Base-by-base conservation (phyloP, 2,888 invertebrate genomes). In the Itoplectis maculator region DNA sequence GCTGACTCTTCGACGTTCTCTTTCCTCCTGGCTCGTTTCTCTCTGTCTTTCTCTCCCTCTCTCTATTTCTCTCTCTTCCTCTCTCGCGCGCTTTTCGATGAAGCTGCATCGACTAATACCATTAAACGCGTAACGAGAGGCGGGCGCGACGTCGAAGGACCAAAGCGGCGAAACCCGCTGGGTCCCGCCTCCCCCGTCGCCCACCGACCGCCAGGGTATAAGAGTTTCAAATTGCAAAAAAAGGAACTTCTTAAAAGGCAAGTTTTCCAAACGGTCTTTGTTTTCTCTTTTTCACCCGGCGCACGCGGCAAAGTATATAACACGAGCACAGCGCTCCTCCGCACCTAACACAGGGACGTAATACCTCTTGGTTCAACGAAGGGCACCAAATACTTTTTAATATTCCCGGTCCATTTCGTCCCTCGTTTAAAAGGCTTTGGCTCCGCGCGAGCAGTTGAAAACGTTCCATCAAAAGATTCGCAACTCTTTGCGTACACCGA, bases 231-330 rank as follows among this genome's bases (percentile, higher is more conserved):
- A 85, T 86, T 86, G 85, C 77, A 56, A 37, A 86, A 86, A 80
- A 59, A 87, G 84, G 85, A 88, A 86, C 88, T 89, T 89, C 84
- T 88, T 89, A 87, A 90, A 88, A 89, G 88, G 87, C 86, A 88
- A 90, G 89, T 89, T 90, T 87, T 85, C 76, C 81, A 79, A 81
- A 49, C 76, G 85, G 79, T 86, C 82, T 84, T 85, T 81, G 83
- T 83, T 82, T 86, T 82, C 86, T 81, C 78, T 79, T 79, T 79
- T 79, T 79, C 70, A 51, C 74, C 65, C 68, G 73, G 61, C 66
- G 79, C 73, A 84, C 83, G 74, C 56, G 20, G n/a, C 11, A 35
- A 35, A 51, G 51, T 15, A 15, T 20, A 7, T 4, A 6, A 7
- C n/a, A 13, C 11, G 20, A 11, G 23, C 20, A 51, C 20, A 35